phyloP scores from a whole-genome alignment of 2,113 vertebrate genomes.

The Gambusia affinis region DNA sequence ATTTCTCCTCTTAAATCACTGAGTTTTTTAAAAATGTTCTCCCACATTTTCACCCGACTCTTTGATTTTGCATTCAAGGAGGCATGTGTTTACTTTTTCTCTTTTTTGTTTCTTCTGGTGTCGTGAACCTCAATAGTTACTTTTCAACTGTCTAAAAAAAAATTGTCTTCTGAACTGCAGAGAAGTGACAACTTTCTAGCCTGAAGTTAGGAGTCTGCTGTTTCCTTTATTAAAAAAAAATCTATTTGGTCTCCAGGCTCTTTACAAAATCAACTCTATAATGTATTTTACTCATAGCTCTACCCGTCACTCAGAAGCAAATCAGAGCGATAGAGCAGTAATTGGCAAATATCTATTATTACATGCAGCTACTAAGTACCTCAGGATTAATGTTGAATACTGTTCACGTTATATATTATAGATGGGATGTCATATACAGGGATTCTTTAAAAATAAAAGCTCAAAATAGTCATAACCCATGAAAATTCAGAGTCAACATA shows the following conservation, averaged over 20 bases:
- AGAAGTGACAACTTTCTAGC: slow-evolving; percentile 35
- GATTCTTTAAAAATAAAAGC: neutral
- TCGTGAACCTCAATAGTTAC: neutral
- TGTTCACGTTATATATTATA: neutral
- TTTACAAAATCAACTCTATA: slow-evolving; percentile 34
- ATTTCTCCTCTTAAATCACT: too few relatives aligned
- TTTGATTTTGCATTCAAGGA: neutral
- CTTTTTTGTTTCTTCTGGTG: neutral
- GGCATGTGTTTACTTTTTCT: neutral
- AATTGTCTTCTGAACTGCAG: slow-evolving; percentile 2
- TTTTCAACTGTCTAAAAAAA: neutral
- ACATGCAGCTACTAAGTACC: neutral
- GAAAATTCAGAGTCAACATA: neutral
- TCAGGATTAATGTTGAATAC: neutral
- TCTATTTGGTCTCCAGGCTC: slow-evolving; percentile 50
- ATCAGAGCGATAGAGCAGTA: neutral
- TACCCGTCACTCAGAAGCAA: slow-evolving; percentile 15
- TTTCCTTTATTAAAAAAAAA: slow-evolving; percentile 38
- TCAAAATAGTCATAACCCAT: neutral
- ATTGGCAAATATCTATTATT: neutral
- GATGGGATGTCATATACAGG: neutral
- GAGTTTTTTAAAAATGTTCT: neutral
- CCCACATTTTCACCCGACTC: neutral
- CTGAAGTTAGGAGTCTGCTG: slow-evolving; percentile 44
- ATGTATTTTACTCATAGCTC: slow-evolving; percentile 39